Evolutionary conservation across 2,113 vertebrate genomes (phyloP).

Genomic region (Dinomys branickii): DNA sequence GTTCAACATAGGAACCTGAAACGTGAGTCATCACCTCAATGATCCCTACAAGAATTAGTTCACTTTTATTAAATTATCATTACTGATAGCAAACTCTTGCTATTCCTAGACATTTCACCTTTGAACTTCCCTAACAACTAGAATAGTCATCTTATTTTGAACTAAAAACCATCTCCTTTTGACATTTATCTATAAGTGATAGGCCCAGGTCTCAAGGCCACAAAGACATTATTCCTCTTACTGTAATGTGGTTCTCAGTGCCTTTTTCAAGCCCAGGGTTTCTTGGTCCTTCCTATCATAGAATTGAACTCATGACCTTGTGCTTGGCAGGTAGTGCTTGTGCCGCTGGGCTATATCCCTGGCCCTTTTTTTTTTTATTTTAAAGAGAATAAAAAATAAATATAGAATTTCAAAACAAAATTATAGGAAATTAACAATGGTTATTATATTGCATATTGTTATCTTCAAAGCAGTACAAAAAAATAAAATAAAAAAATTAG

Average conservation of each 20-base stretch:
- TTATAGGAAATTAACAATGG: too few species aligned
- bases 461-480: too few species aligned
- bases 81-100: background rate
- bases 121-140: background rate
- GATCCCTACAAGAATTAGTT: background rate
- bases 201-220: background rate
- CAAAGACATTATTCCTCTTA: background rate
- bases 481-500: too few species aligned
- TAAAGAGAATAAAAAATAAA: too few species aligned
- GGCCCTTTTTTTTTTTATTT: too few species aligned
- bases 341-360: too few species aligned
- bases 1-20: background rate
- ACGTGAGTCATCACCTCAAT: background rate
- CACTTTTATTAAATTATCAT: background rate
- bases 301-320: too few species aligned
- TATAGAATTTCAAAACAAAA: too few species aligned
- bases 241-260: background rate
- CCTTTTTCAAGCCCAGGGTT: background rate
- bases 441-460: too few species aligned
- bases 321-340: too few species aligned
- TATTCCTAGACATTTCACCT: background rate
- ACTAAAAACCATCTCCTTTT: background rate
- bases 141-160: background rate
- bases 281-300: background rate
- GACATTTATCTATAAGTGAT: background rate